Evolutionary conservation across 2,113 vertebrate genomes (phyloP).

Genomic region (Pangasianodon gigas): DNA sequence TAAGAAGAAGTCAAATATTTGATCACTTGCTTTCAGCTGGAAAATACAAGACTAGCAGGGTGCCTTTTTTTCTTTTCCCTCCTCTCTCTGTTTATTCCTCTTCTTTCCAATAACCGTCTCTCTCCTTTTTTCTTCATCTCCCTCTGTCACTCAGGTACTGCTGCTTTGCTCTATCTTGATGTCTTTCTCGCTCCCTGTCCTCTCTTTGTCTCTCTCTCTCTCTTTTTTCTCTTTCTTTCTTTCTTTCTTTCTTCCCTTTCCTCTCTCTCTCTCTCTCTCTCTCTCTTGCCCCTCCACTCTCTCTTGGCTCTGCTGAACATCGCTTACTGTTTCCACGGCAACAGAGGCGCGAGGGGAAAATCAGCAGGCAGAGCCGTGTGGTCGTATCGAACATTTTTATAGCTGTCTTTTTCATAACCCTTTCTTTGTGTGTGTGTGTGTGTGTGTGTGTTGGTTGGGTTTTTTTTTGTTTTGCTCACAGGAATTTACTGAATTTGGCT

Average conservation of each 20-base stretch:
- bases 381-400: conserved; percentile 50
- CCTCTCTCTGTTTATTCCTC: background rate
- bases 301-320: conserved; percentile 52
- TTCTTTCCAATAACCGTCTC: background rate
- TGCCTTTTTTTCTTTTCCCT: conserved; percentile 14
- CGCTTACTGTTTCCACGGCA: conserved; percentile 60
- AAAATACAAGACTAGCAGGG: conserved; percentile 40
- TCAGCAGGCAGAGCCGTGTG: conserved; percentile 49
- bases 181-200: background rate
- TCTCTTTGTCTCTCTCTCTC: background rate
- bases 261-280: background rate
- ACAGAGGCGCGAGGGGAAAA: conserved; percentile 50
- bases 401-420: conserved; percentile 33
- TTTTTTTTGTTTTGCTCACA: background rate
- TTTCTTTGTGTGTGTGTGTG: conserved; percentile 21
- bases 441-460: background rate
- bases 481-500: conserved; percentile 13
- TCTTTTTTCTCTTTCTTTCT: background rate
- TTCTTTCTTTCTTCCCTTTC: background rate
- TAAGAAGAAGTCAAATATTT: conserved; percentile 51
- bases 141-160: conserved; percentile 15
- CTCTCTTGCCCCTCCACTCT: conserved; percentile 4
- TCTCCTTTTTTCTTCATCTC: background rate
- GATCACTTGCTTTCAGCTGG: conserved; percentile 43
- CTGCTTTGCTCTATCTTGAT: conserved; percentile 18